Base-by-base conservation (phyloP, 2,113 vertebrate species). In the Crocuta crocuta region DNA sequence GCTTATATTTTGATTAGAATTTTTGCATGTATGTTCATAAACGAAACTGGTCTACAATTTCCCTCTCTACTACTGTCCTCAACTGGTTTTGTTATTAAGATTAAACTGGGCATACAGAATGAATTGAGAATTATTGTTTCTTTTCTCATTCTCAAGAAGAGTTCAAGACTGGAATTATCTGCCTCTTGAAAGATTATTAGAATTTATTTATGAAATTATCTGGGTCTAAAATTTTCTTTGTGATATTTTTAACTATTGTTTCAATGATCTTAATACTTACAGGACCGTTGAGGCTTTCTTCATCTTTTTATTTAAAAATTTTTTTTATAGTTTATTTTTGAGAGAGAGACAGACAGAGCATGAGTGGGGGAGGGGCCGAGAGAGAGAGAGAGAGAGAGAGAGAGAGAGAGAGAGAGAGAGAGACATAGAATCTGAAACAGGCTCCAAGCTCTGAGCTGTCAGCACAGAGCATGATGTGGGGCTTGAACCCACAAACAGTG, bases 1-100 rank as follows among this genome's bases (percentile, higher is more conserved):
- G 55, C 5, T 92, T 83, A 86, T 43, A 89, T 81, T 92, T 92
- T 95, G 45, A 93, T 65, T 78, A 86, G 19, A 97, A 93, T 39
- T 86, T 90, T 65, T 96, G n/a, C 10, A 87, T 71, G 45, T 93
- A 4, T 61, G 58, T 70, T 89, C 33, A 89, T 53, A 89, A 84
- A 74, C 24, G 10, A 86, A 92, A 10, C 39, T 79, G 28, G 28
- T 65, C n/a, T 96, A 2, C 53, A 90, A 85, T 78, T 45, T 76
- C 58, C 82, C n/a, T 70, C 58, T 76, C 43, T 58, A 71, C 23
- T 24, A 55, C 53, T 82, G 45, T 48, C 17, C 35, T 53, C 86
- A 94, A 83, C 15, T 80, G 31, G 39, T 63, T 93, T 87, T 81
- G 15, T 76, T 79, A 85, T 28, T 19, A 93, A 96, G 68, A 93